phyloP scores from a whole-genome alignment of 2,113 vertebrate species.

The Pterocles burchelli region DNA sequence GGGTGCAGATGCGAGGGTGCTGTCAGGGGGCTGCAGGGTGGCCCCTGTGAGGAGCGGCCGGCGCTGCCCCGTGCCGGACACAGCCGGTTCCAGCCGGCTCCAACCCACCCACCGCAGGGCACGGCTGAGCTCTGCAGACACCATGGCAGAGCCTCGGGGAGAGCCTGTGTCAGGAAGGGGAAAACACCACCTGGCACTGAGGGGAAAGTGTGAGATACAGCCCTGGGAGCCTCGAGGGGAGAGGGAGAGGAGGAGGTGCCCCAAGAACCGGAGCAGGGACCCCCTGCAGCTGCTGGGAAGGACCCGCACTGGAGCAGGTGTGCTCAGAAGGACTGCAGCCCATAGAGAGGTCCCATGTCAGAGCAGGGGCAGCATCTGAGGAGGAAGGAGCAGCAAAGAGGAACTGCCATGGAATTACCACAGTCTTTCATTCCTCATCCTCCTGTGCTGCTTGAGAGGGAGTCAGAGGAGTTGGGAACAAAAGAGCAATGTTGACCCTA shows the following conservation, averaged over 20 bases:
- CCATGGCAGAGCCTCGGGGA: fast-evolving
- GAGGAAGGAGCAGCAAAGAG: background rate
- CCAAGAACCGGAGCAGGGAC: fast-evolving
- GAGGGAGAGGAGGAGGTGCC: background rate
- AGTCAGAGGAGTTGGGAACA: background rate
- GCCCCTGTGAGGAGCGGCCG: fast-evolving
- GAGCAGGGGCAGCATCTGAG: background rate
- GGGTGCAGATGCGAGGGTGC: fast-evolving
- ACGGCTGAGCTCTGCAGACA: background rate
- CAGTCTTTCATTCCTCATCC: background rate
- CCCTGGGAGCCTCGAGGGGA: fast-evolving
- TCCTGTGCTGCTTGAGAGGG: background rate
- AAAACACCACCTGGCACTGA: background rate
- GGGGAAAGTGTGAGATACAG: background rate
- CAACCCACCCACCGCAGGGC: background rate
- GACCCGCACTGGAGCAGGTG: background rate
- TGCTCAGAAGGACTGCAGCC: background rate
- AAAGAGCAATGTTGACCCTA: background rate
- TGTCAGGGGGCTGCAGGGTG: background rate
- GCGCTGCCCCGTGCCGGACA: no score
- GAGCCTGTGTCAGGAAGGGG: background rate
- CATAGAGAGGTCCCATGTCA: background rate
- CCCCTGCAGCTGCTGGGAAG: background rate
- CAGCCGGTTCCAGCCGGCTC: no score
- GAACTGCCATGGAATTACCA: background rate